A percentile compares a stretch with the other conserved stretches of the same genome.
phyloP scores from a whole-genome alignment of 2,797 vertebrate species.

The Hyperoplus lanceolatus region DNA sequence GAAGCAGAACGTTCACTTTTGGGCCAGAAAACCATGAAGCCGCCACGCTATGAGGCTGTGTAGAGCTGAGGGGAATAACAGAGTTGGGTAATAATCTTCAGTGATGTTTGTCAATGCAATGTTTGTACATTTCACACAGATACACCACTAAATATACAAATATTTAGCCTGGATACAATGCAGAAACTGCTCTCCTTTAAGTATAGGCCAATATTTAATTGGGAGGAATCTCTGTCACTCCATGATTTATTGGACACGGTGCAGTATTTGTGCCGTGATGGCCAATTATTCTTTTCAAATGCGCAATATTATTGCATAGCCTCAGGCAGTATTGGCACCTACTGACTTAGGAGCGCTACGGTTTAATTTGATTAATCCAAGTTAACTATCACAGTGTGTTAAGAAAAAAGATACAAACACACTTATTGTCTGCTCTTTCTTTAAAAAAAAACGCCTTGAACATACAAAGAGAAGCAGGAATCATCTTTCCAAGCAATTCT shows the following conservation, averaged over 20 bases:
- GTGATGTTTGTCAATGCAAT: background rate
- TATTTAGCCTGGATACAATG: background rate
- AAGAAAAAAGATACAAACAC: constrained; percentile 30
- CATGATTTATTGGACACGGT: constrained; percentile 48
- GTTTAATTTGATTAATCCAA: constrained; percentile 65
- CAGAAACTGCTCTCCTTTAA: background rate
- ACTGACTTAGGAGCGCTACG: constrained; percentile 34
- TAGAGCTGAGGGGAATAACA: background rate
- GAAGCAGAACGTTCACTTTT: constrained; percentile 22
- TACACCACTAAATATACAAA: constrained; percentile 6
- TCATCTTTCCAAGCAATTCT: constrained; percentile 55
- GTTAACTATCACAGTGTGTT: constrained; percentile 48
- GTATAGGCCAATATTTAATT: background rate
- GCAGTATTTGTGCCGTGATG: constrained; percentile 39
- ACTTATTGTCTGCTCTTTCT: constrained; percentile 10
- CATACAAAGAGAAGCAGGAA: constrained; percentile 37
- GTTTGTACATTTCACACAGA: background rate
- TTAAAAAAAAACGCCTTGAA: constrained; percentile 15
- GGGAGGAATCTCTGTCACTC: constrained; percentile 17
- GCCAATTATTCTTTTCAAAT: constrained; percentile 58
- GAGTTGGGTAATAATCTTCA: background rate
- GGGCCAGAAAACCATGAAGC: constrained; percentile 13
- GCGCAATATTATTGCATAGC: constrained; percentile 39
- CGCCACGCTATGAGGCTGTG: constrained; percentile 7
- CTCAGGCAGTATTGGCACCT: constrained; percentile 48